Conservation (phyloP, 1,140 invertebrate species). For the Drosophila insularis region DNA sequence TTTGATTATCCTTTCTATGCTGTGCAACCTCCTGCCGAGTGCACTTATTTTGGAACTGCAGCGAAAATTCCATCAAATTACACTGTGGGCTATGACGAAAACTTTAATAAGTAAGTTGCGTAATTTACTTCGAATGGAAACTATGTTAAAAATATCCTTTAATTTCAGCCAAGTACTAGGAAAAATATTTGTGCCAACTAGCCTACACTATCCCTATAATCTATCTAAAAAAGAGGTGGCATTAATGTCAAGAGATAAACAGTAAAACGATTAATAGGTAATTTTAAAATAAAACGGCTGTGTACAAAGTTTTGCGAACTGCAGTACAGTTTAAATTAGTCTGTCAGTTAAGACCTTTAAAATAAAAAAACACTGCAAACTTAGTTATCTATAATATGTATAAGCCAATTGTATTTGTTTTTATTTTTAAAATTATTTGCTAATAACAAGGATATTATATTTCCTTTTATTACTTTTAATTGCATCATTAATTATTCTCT, state of each 20-base stretch:
- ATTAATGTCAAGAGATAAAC: background rate
- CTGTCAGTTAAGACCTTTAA: no score
- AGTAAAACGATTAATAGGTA: background rate
- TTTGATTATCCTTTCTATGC: constrained; percentile 80
- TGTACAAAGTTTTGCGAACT: no score
- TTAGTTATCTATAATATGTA: no score
- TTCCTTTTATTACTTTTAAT: constrained; percentile 10
- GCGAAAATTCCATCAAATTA: constrained; percentile 61
- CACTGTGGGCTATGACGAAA: constrained; percentile 72
- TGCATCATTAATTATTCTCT: constrained; percentile 33
- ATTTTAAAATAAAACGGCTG: no score
- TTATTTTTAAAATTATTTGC: no score
- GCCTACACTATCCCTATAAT: constrained; percentile 74
- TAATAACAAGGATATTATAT: background rate
- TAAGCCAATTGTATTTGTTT: no score
- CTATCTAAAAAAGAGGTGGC: constrained; percentile 68
- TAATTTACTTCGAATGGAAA: no score
- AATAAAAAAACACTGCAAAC: no score
- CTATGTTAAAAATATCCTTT: background rate
- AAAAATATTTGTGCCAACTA: constrained; percentile 71
- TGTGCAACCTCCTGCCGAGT: constrained; percentile 54
- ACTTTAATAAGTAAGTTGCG: constrained; percentile 53
- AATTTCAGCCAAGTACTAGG: constrained; percentile 56
- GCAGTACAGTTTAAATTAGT: no score
- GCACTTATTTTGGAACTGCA: constrained; percentile 37